Evolutionary conservation across 2,888 invertebrate genomes (phyloP).

Genomic region (Galeruca laticollis): DNA sequence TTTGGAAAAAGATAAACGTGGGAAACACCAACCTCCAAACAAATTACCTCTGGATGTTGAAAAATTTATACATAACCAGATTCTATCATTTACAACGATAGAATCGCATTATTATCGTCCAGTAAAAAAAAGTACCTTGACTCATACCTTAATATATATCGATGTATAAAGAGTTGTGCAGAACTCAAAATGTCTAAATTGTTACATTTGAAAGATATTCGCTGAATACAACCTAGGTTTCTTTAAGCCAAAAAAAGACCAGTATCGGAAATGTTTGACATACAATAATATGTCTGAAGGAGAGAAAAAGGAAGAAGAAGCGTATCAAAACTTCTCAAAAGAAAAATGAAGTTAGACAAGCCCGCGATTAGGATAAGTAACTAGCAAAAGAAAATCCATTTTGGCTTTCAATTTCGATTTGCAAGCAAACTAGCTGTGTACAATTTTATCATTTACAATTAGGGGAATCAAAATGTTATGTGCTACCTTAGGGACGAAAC

Average conservation of each 20-base stretch:
- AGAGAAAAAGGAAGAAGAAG: slow-evolving; percentile 39
- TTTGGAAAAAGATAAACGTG: slow-evolving; percentile 48
- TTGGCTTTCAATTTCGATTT: too few relatives aligned
- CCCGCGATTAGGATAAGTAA: slow-evolving; percentile 53
- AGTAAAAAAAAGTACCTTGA: slow-evolving; percentile 40
- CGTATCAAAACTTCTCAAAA: slow-evolving; percentile 42
- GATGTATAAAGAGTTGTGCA: slow-evolving; percentile 40
- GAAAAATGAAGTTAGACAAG: slow-evolving; percentile 45
- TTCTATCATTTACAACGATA: too few relatives aligned
- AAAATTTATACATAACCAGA: slow-evolving; percentile 40
- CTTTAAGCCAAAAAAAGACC: too few relatives aligned
- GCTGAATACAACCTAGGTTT: too few relatives aligned
- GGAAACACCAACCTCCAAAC: slow-evolving; percentile 38
- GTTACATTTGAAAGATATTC: too few relatives aligned
- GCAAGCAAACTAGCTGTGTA: slow-evolving; percentile 56
- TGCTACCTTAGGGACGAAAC: slow-evolving; percentile 57
- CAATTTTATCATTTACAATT: slow-evolving; percentile 41
- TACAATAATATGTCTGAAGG: too few relatives aligned
- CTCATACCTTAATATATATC: slow-evolving; percentile 40
- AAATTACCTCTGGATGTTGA: slow-evolving; percentile 31
- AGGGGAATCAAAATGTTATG: slow-evolving; percentile 49
- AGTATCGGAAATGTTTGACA: too few relatives aligned
- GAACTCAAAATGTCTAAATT: too few relatives aligned
- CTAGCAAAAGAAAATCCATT: too few relatives aligned
- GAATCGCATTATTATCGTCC: slow-evolving; percentile 51